Base-by-base conservation (phyloP, 2,797 vertebrate genomes). In the Amniataba percoides region DNA sequence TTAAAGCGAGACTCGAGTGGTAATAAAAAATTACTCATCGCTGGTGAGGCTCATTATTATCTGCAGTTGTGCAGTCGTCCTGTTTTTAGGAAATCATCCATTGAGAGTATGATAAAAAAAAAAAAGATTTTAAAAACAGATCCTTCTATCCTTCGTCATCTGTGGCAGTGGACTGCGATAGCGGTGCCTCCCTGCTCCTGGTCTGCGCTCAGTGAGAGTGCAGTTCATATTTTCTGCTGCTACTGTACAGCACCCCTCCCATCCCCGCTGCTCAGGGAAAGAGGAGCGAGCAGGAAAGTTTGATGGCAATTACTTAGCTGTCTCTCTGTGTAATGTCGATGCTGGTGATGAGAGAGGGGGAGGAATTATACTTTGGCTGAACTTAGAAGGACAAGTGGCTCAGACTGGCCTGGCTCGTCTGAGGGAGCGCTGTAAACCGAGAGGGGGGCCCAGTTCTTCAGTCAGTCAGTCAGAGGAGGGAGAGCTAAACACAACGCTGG, bases 241-340 rank as follows among this genome's bases (percentile, higher is more conserved):
- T 83, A 74, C 85, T 85, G 85, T 87, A 84, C 83, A 43, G 61
- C 71, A 82, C 89, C 85, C 90, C 90, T 90, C 91, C 92, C 91
- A 61, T 74, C 88, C 68, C 78, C 14, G 4, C 62, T 78, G 71
- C 83, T 45, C 65, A 74, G 89, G 81, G 82, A 82, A 71, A 86
- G 74, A 81, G 78, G 64, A 87, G 86, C 59, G 78, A 87, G 88
- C 71, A 79, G 87, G 86, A 87, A 92, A 93, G 92, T 93, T 91
- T 92, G 88, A 93, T 87, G 90, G 89, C 92, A 89, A 93, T 94
- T 93, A 93, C 92, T 94, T 89, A 87, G 89, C 91, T 93, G 93
- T 91, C 89, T 89, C 85, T 84, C 85, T 68, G 78, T 82, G 81
- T 92, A 89, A 86, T 83, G 87, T 87, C 36, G 69, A 78, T 0